Evolutionary conservation across 2,113 vertebrate species (phyloP).

Genomic region (Penelope pileata): DNA sequence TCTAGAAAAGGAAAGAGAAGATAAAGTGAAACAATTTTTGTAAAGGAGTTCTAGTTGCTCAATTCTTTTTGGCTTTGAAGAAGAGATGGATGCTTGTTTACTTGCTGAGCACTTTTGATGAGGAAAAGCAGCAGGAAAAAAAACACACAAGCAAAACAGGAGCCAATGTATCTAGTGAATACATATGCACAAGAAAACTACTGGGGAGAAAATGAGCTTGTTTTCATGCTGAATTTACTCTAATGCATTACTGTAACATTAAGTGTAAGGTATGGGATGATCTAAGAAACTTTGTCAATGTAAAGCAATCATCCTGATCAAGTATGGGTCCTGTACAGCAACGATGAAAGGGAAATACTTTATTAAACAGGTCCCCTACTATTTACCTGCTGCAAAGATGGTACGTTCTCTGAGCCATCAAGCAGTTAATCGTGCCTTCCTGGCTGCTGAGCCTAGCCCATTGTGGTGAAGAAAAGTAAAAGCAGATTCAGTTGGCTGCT

Average conservation of each 20-base stretch:
- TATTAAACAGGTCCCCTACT: conserved; percentile 2
- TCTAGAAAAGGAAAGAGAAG: conserved; percentile 5
- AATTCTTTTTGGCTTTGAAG: conserved; percentile 31
- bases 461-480: background rate
- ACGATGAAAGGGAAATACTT: background rate
- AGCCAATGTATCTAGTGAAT: background rate
- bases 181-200: background rate
- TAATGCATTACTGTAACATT: background rate
- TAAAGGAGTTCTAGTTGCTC: conserved; percentile 23
- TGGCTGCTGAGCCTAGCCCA: background rate
- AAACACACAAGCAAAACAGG: background rate
- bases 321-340: background rate
- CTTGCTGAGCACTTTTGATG: conserved; percentile 15
- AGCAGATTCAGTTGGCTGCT: background rate
- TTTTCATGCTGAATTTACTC: conserved; percentile 29
- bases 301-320: background rate
- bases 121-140: conserved; percentile 11
- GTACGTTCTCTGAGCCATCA: conserved; percentile 10
- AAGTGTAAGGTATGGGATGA: conserved; percentile 9
- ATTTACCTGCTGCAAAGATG: conserved; percentile 4
- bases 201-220: conserved; percentile 15
- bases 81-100: conserved; percentile 8
- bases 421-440: conserved; percentile 14
- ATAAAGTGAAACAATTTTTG: conserved; percentile 18
- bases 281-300: conserved; percentile 12